These are phyloP conservation scores for Columba livia DNA, from an alignment of 2,113 vertebrate genomes.

Conservation along the genomic window DNA sequence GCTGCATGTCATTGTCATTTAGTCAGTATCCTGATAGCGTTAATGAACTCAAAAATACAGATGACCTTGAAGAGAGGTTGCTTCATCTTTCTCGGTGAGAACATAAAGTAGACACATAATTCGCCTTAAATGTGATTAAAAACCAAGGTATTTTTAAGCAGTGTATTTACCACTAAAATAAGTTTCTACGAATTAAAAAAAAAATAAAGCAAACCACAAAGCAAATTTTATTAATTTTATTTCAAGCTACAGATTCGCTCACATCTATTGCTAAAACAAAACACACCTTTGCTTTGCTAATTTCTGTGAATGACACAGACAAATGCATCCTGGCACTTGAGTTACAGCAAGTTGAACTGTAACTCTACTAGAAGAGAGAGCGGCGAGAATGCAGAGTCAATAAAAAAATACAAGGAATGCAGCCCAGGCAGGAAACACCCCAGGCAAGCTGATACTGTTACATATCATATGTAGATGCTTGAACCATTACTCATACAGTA, in stretches of 20 bases:
- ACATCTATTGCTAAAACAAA: background rate
- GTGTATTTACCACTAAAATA: background rate
- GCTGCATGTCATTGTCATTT: background rate
- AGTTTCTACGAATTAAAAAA: background rate
- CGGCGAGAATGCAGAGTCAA: background rate
- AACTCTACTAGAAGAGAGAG: background rate
- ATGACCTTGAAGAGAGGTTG: background rate
- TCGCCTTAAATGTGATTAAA: background rate
- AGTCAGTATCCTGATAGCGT: accelerated
- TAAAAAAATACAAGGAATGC: background rate
- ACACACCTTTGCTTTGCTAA: background rate
- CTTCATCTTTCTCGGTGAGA: background rate
- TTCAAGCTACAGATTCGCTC: background rate
- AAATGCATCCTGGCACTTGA: background rate
- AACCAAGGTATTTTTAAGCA: background rate
- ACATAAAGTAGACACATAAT: background rate
- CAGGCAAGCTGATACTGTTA: background rate
- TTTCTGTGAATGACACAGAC: background rate
- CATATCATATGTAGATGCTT: background rate
- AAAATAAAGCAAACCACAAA: too few species aligned
- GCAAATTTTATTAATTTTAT: too few species aligned
- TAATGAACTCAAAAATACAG: background rate
- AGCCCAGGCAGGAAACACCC: background rate
- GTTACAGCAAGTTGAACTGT: background rate
- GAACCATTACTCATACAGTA: background rate